These are phyloP conservation scores for Chymomyza procnemis DNA, from an alignment of 2,888 invertebrate species.

Conservation along the genomic window DNA sequence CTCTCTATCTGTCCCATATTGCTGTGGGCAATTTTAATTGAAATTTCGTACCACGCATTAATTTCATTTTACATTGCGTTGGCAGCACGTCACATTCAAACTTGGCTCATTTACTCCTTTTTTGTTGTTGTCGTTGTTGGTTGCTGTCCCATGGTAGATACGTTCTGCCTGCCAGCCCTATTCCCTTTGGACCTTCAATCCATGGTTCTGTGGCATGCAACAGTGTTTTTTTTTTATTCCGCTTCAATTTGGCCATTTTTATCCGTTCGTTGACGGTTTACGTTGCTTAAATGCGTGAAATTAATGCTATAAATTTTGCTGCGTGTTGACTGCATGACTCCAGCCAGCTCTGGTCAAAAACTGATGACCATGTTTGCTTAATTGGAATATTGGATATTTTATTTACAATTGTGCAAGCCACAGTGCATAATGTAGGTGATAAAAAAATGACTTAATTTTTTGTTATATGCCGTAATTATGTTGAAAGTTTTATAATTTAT, in stretches of 20 bases:
- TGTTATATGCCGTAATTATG: neutral
- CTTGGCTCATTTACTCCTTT: constrained; percentile 10
- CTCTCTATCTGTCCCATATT: neutral
- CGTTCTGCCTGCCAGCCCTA: neutral
- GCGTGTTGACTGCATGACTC: neutral
- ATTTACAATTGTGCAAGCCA: neutral
- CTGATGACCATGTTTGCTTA: constrained; percentile 16
- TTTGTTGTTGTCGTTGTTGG: too few relatives aligned
- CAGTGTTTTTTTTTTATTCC: constrained; percentile 1
- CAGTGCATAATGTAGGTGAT: neutral
- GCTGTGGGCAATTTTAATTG: constrained; percentile 39
- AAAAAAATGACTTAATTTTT: neutral
- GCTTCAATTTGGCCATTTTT: constrained; percentile 9
- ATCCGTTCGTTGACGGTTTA: neutral
- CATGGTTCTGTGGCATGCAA: constrained; percentile 24
- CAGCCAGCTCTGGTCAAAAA: neutral
- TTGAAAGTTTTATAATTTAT: neutral
- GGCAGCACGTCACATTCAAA: constrained; percentile 25
- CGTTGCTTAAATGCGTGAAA: constrained; percentile 12
- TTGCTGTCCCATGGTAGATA: neutral
- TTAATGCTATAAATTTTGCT: constrained; percentile 16
- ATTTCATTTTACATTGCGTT: constrained; percentile 40
- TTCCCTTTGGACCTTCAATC: neutral
- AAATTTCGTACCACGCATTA: constrained; percentile 42
- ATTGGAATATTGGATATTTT: constrained; percentile 22